Conservation (phyloP, 2,113 vertebrate species). For the Etia nguti region DNA sequence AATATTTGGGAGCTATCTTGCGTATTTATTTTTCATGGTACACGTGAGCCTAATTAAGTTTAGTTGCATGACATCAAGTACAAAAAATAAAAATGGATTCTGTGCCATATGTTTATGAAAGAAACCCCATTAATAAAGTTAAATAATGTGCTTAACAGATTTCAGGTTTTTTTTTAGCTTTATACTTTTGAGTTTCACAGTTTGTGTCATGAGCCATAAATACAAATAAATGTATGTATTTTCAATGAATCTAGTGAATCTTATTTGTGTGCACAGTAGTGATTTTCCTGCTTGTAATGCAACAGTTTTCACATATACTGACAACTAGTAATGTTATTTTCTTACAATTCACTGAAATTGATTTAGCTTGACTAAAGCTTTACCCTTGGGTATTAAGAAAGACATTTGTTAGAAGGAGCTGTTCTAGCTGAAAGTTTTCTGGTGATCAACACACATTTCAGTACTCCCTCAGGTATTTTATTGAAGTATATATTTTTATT, state of each 20-base stretch:
- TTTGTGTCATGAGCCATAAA: background rate
- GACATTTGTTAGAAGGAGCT: background rate
- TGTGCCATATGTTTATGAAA: background rate
- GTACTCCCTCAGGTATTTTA: background rate
- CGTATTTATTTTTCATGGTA: slow-evolving; percentile 10
- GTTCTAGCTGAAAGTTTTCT: background rate
- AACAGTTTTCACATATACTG: background rate
- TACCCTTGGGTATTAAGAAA: background rate
- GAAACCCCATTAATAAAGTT: background rate
- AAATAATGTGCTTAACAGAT: background rate
- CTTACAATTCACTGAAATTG: background rate
- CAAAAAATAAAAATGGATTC: background rate
- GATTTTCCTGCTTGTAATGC: background rate
- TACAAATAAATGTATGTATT: background rate
- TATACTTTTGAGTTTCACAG: background rate
- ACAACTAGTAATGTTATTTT: background rate
- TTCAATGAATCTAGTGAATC: background rate
- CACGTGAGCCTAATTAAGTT: background rate
- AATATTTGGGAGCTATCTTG: background rate
- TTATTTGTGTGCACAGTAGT: background rate
- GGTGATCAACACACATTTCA: background rate
- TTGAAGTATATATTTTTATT: background rate
- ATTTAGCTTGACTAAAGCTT: background rate
- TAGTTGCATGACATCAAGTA: background rate
- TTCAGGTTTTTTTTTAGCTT: background rate